A percentile compares a stretch with the other conserved stretches of the same genome.
Evolutionary conservation across 2,113 vertebrate genomes (phyloP).

Genomic region (Gymnocephalus cernua): DNA sequence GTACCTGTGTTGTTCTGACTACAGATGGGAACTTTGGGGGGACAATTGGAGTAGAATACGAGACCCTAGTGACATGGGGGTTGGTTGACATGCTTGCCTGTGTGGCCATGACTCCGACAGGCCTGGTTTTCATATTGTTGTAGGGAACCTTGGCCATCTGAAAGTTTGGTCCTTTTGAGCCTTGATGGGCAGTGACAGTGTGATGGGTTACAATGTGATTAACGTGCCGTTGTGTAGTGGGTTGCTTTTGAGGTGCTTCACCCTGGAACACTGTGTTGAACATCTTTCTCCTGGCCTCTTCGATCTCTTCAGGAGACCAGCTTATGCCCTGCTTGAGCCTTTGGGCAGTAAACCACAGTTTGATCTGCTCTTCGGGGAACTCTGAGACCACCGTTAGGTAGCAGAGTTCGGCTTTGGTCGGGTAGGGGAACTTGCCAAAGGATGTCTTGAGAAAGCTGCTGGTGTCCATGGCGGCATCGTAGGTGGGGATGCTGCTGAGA

Average conservation of each 20-base stretch:
- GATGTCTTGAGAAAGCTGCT: slow-evolving; percentile 98
- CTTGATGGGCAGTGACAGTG: slow-evolving; percentile 88
- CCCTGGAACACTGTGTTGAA: slow-evolving; percentile 97
- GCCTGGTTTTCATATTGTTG: slow-evolving; percentile 82
- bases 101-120: slow-evolving; percentile 86
- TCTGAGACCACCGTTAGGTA: slow-evolving; percentile 98
- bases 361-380: slow-evolving; percentile 97
- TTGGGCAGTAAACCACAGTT: slow-evolving; percentile 99
- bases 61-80: slow-evolving; percentile 86
- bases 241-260: slow-evolving; percentile 78
- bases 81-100: slow-evolving; percentile 90
- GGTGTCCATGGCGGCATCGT: slow-evolving; percentile 96
- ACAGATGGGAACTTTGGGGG: slow-evolving; percentile 83
- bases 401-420: slow-evolving; percentile 97
- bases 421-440: slow-evolving; percentile 98
- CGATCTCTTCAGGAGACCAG: slow-evolving; percentile 98
- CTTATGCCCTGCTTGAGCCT: slow-evolving; percentile 98
- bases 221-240: slow-evolving; percentile 60
- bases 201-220: slow-evolving; percentile 79
- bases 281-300: slow-evolving; percentile 97
- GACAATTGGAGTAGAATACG: slow-evolving; percentile 85
- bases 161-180: slow-evolving; percentile 85
- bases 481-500: slow-evolving; percentile 96
- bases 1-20: slow-evolving; percentile 81
- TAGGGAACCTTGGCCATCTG: slow-evolving; percentile 88